Base-by-base conservation (phyloP, 2,113 vertebrate genomes). In the Nothoprocta perdicaria region DNA sequence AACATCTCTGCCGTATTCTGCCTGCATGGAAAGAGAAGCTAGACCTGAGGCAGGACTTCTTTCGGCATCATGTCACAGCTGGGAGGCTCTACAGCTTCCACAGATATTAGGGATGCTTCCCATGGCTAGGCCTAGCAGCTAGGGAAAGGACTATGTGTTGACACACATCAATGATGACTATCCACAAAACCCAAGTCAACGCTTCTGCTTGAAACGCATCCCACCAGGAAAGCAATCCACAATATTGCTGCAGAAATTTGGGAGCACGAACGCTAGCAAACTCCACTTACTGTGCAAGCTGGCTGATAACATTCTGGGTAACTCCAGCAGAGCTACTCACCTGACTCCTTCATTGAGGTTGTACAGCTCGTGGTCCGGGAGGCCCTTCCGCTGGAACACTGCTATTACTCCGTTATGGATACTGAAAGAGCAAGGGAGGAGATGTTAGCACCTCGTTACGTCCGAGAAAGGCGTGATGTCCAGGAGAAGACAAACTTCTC, bases 271-370 rank as follows among this genome's bases (percentile, higher is more conserved):
- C 31, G 52, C 16, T 48, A 52, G 38, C 62, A 76, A 18, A 74
- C 17, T 24, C 26, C 2, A 9, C 22, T 29, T 2, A 9, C 22
- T 29, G 38, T 38, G 71, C 38, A 31, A 1, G 2, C 31, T 40
- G 29, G 35, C 45, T 69, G 46, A 5, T 12, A 66, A 41, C 40
- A 81, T 43, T 16, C 8, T 24, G 24, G 0, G 4, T 7, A 52
- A 65, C 24, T 43, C n/a, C 73, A 79, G 48, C 10, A 0, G 1
- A 60, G 35, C 15, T 46, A 96, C 98, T 98, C 86, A 99, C 99
- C 99, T 98, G 95, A 99, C 99, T 29, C 99, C 99, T 97, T 99
- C 99, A n/a, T 99, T 99, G 94, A 99, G 98, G 92, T 96, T 97
- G 96, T 98, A 99, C 58, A 99, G 98, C 77, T 99, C 99, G 52